These are phyloP conservation scores for Hozukius guyotensis DNA, from an alignment of 2,797 vertebrate genomes.

Conservation along the genomic window DNA sequence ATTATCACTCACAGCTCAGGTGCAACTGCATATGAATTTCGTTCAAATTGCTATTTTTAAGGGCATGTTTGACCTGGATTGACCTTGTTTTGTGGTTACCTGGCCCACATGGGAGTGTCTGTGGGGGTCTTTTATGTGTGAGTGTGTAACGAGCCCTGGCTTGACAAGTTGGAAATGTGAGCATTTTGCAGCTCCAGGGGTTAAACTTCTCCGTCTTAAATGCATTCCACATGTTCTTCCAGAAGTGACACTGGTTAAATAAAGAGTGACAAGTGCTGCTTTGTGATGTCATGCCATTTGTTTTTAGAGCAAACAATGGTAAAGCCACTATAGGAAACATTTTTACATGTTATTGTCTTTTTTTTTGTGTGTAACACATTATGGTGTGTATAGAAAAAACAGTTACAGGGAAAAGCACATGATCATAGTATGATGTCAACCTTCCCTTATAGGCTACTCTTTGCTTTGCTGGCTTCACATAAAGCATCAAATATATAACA, in stretches of 20 bases:
- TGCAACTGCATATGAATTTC: neutral
- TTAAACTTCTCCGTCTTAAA: neutral
- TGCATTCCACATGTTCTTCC: slow-evolving; percentile 24
- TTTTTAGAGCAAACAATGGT: neutral
- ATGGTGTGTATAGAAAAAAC: neutral
- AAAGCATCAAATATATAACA: neutral
- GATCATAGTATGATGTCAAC: neutral
- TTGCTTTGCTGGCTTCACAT: neutral
- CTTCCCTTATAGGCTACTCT: neutral
- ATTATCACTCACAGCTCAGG: neutral
- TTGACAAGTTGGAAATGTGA: slow-evolving; percentile 47
- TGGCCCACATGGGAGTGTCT: slow-evolving; percentile 26
- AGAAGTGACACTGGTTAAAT: neutral
- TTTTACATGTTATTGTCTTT: neutral
- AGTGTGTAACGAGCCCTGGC: slow-evolving; percentile 28
- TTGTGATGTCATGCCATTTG: neutral
- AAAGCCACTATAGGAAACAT: neutral
- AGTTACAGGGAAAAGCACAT: neutral
- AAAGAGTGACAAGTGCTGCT: neutral
- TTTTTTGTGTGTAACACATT: neutral
- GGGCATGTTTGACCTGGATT: neutral
- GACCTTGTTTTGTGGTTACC: neutral
- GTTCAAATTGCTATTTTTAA: neutral
- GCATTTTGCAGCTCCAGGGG: slow-evolving; percentile 11
- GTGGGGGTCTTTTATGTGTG: slow-evolving; percentile 1